Base-by-base conservation (phyloP, 2,888 invertebrate species). In the Ctena decussata region DNA sequence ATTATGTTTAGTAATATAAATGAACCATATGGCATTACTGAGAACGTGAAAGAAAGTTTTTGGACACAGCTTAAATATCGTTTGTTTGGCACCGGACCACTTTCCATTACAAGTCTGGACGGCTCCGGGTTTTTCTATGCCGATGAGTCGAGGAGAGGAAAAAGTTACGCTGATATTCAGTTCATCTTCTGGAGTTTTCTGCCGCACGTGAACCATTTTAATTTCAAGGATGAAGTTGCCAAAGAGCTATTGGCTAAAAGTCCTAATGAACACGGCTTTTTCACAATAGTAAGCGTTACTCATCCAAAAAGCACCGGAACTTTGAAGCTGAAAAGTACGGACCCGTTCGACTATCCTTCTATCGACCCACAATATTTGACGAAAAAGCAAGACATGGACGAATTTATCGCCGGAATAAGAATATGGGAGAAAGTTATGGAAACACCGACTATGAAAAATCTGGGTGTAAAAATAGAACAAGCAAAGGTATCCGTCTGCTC, bases 321-420 rank as follows among this genome's bases (percentile, higher is more conserved):
- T 91, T 97, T 99, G 0, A 97, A 97, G 89, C 96, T 99, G 32
- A 96, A 97, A 74, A 97, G 97, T 87, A 95, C 96, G 0, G 98
- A 98, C 96, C 98, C 98, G 0, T 96, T 97, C 35, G 97, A 97
- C 82, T 97, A 97, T 95, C 98, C 98, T 0, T 94, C 97, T 49
- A 98, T 99, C 95, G 97, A 99, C 96, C 98, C 99, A 0, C 98
- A 98, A 93, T 99, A 99, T 95, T 98, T 98, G 85, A 96, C 96
- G 41, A 95, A 97, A 12, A 93, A 95, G 0, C 95, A 96, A 57
- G 98, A 98, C 93, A 95, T 97, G n/a, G n/a, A n/a, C n/a, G n/a
- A n/a, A n/a, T n/a, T n/a, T n/a, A n/a, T n/a, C n/a, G n/a, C n/a
- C n/a, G n/a, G n/a, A n/a, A n/a, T n/a, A n/a, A n/a, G n/a, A n/a